Base-by-base conservation (phyloP, 2,888 invertebrate species). In the Erebia ligea region DNA sequence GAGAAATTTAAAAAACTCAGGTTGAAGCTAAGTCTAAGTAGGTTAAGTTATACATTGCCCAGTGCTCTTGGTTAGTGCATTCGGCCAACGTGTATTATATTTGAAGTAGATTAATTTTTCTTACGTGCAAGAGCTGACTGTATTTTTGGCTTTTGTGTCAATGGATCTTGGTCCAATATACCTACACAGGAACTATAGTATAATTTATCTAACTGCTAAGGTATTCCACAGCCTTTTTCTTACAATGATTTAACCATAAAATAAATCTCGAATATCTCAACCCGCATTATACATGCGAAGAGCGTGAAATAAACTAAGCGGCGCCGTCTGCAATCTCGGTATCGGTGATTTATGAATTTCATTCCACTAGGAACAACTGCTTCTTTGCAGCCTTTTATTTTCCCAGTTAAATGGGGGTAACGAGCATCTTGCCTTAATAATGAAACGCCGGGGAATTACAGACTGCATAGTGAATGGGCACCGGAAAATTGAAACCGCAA, bases 281-380 rank as follows among this genome's bases (percentile, higher is more conserved):
- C 63, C 79, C 77, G 74, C 77, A 80, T 81, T 81, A 81, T 81
- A 80, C 79, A 85, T 84, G 80, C 84, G 81, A 75, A 80, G 76
- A 75, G 82, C 81, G 85, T 82, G 82, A 85, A 86, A 84, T 85
- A 86, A 84, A 85, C 83, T 83, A 80, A 85, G 83, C 74, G 84
- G 83, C 68, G 70, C 72, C 72, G 81, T 81, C 84, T 84, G 81
- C 85, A 82, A 84, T 84, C 85, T 83, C 84, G 79, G 80, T 82
- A 80, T 80, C 75, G 76, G 80, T 89, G 90, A 91, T 90, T 91
- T 89, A 91, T 88, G 87, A 84, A 82, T 87, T 87, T 88, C 85
- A 90, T 90, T 90, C 84, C 81, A 84, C 80, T 82, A 84, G 84
- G 82, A 86, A 87, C 87, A 88, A 89, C 84, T 80, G 82, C 77